Conservation (phyloP, 2,113 vertebrate genomes). For the Lates calcarifer region DNA sequence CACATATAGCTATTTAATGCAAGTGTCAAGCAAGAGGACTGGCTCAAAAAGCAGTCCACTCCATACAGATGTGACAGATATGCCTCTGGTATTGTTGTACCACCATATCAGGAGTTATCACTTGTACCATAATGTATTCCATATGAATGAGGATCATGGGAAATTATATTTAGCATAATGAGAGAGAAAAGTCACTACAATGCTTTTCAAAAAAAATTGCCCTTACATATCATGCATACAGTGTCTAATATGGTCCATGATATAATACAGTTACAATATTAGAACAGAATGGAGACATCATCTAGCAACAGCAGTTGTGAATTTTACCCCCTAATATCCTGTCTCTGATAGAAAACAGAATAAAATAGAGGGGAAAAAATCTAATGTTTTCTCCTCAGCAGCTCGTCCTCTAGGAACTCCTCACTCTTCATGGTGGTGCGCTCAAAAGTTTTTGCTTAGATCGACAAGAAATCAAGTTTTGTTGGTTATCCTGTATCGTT, state of each 20-base stretch:
- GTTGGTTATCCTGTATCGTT: constrained; percentile 68
- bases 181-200: background rate
- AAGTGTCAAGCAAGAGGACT: background rate
- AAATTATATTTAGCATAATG: background rate
- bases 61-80: background rate
- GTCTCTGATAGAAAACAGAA: background rate
- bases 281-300: constrained; percentile 2
- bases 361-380: constrained; percentile 7
- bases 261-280: constrained; percentile 8
- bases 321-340: background rate
- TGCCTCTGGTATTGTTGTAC: background rate
- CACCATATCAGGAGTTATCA: constrained; percentile 1
- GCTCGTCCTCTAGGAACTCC: constrained; percentile 53
- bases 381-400: constrained; percentile 13
- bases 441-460: constrained; percentile 72
- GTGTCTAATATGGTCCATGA: background rate
- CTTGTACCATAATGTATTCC: background rate
- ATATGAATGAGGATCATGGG: constrained; percentile 4
- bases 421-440: constrained; percentile 24
- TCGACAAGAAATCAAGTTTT: constrained; percentile 76
- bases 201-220: background rate
- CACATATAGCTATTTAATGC: background rate
- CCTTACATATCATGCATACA: background rate
- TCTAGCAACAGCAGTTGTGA: background rate
- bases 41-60: background rate